Evolutionary conservation across 2,888 invertebrate species (phyloP), one percentile per base, ranked within the genome.

Genomic region (Tetramorium bicarinatum): DNA sequence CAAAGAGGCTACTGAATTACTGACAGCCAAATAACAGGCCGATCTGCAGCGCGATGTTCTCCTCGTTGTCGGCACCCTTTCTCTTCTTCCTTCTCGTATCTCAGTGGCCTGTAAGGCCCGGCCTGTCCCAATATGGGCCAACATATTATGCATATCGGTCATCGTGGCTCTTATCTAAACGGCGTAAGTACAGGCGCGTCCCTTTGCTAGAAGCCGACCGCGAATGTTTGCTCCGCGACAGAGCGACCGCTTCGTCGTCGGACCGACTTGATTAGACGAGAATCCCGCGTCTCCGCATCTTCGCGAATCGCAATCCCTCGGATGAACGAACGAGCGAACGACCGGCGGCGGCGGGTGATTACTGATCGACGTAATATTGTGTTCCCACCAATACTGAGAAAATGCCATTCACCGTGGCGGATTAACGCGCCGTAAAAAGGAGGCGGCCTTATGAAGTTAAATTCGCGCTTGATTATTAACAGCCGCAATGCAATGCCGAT

Each of bases 21-120:
- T 91, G 92, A 92, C 92, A 92, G 91, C 92, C 92, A 92, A 92
- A 92, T 92, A 92, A 92, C 92, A 92, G 92, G 89, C 87, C 90
- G 91, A 92, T 92, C 90, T 88, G 85, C 85, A 85, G 88, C 87
- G 87, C 90, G 90, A 89, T 90, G 89, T 88, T 91, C 91, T 87
- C 86, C 89, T 81, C 85, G 87, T 88, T 86, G 89, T 88, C 92
- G 88, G 91, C 89, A 83, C 84, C 87, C 91, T 91, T 88, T 90
- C 88, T 89, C 87, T 88, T 86, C 87, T 52, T 49, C 84, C 61
- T 82, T 79, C 72, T 66, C 76, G 72, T 87, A 64, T 77, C 85
- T 75, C 74, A 11, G 44, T 9, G 76, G 49, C 56, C 86, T 71
- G 62, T 77, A 81, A 76, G 84, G 85, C 85, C 69, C 49, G 88